A percentile compares a stretch with the other conserved stretches of the same genome.
phyloP scores from a whole-genome alignment of 2,113 vertebrate species.

The Pygathrix nemaeus region DNA sequence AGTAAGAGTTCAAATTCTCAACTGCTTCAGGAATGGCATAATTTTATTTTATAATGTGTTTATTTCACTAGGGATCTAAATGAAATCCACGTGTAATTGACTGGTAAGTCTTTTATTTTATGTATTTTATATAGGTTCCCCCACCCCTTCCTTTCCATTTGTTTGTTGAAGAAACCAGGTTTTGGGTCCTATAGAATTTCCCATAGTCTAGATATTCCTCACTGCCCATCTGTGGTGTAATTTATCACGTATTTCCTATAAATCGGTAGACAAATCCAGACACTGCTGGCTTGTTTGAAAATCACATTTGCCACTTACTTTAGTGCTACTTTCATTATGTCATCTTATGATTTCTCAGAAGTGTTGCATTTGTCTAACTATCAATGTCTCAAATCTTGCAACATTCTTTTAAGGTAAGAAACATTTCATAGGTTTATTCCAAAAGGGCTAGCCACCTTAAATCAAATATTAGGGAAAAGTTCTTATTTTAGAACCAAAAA shows the following conservation, averaged over 20 bases:
- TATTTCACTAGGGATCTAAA: background rate
- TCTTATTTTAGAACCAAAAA: conserved; percentile 41
- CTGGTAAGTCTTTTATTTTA: background rate
- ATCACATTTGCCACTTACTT: background rate
- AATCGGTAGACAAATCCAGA: background rate
- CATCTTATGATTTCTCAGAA: background rate
- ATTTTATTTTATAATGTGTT: background rate
- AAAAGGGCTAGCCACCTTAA: conserved; percentile 37
- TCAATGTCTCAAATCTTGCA: background rate
- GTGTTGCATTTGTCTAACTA: background rate
- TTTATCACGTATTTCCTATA: background rate
- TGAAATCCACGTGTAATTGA: background rate
- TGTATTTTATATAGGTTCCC: background rate
- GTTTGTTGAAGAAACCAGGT: background rate
- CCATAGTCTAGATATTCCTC: background rate
- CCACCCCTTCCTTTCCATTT: background rate
- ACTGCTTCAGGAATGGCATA: background rate
- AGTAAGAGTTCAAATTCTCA: background rate
- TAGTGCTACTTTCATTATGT: background rate
- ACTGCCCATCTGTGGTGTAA: background rate
- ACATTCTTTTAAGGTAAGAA: conserved; percentile 31
- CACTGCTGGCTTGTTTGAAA: background rate
- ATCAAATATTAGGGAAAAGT: conserved; percentile 38
- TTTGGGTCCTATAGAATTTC: background rate
- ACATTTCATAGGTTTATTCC: conserved; percentile 19